phyloP scores from a whole-genome alignment of 1,140 invertebrate genomes.

The Argopecten irradians region DNA sequence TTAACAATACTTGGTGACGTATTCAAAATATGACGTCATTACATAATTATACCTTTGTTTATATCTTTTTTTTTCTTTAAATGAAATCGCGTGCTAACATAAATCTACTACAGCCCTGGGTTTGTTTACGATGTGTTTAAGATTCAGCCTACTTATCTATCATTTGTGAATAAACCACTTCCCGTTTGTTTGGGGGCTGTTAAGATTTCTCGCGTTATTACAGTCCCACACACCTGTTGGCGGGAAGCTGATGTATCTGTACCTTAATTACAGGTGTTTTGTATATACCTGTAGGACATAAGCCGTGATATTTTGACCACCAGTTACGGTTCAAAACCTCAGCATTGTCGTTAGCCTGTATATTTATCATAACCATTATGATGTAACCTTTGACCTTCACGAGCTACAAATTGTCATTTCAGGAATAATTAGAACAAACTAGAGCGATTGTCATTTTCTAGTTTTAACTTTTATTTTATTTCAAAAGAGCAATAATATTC shows the following conservation, averaged over 20 bases:
- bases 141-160: neutral
- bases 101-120: neutral
- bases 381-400: neutral
- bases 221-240: slow-evolving; percentile 11
- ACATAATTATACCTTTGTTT: too few species aligned
- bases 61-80: neutral
- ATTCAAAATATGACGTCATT: neutral
- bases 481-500: too few species aligned
- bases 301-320: neutral
- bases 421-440: neutral
- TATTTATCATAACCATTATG: neutral
- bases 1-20: neutral
- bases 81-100: neutral
- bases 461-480: too few species aligned
- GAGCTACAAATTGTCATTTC: neutral
- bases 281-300: neutral
- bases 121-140: neutral
- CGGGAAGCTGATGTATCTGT: neutral
- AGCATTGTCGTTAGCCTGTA: neutral
- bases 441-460: too few species aligned
- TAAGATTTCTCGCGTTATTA: neutral
- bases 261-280: neutral
- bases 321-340: neutral
- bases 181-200: neutral
- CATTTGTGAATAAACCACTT: neutral